These are phyloP conservation scores for Lottia gigantea DNA, from an alignment of 2,888 invertebrate genomes.

Conservation along the genomic window DNA sequence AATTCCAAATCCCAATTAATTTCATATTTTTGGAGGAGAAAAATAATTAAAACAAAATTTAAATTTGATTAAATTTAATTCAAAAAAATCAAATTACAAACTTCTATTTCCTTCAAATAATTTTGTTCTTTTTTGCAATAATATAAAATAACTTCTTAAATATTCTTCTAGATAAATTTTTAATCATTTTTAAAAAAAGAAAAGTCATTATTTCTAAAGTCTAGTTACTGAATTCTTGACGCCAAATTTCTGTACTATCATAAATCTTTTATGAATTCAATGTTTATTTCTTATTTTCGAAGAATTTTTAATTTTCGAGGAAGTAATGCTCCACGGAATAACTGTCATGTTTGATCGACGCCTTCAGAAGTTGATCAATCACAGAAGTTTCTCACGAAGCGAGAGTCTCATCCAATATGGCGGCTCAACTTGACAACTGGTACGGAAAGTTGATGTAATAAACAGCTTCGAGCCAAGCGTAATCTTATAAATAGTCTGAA, in stretches of 20 bases:
- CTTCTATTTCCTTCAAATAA: no score
- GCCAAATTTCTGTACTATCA: not conserved
- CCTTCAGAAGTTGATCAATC: slow-evolving; percentile 1
- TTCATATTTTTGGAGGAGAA: no score
- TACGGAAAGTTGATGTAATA: not conserved
- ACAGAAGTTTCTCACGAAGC: not conserved
- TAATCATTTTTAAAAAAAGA: no score
- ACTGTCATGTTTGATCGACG: slow-evolving; percentile 2
- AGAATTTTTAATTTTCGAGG: not conserved
- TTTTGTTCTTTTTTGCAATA: no score
- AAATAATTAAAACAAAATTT: no score
- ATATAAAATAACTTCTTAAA: no score
- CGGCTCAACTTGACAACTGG: not conserved
- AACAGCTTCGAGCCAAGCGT: not conserved
- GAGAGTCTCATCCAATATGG: not conserved
- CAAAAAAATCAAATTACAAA: no score
- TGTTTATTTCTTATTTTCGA: not conserved
- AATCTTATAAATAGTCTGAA: not conserved
- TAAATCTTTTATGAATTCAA: slow-evolving; percentile 3
- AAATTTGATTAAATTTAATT: not conserved
- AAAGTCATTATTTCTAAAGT: no score
- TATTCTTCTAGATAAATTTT: no score
- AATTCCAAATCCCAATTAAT: no score
- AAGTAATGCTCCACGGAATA: not conserved
- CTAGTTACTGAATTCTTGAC: no score